Evolutionary conservation across 2,797 vertebrate species (phyloP), one percentile per base, ranked within the genome.

Genomic region (Pteropus rufus): DNA sequence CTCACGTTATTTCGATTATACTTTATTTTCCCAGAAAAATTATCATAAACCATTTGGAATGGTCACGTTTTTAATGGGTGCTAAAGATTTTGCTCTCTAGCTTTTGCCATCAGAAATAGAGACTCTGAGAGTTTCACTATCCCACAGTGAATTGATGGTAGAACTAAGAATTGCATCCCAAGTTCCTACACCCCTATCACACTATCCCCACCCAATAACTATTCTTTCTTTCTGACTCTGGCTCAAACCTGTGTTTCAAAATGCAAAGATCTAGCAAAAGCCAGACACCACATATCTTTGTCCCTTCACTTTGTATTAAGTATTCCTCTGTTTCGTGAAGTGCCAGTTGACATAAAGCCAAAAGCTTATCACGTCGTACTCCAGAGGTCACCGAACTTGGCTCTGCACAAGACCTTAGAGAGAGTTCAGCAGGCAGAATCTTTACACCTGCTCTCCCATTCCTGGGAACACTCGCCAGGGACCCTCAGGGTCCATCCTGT

Each of bases 21-120:
- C 64, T 76, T 89, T 95, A 95, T 94, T 97, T 97, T 97, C 95
- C 97, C 91, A 97, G 95, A 86, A 89, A 94, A 84, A 69, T 72
- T 10, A 72, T 84, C 64, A 21, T 85, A 89, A 95, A 82, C 49
- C 70, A 94, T 96, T 96, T 91, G 89, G 91, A 94, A 60, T 69
- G 49, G 65, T 81, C 39, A 85, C 36, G 24, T 11, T 93, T 93
- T 93, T 72, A 85, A 89, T 77, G 81, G 65, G 72, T 29, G n/a
- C 88, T 91, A 41, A 93, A 92, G 81, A 75, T 76, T 94, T 93
- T 93, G 83, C 80, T 94, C 73, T 89, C 52, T 56, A 73, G 12
- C 34, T 88, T 88, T 91, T 92, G 77, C 58, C 73, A 34, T 83
- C n/a, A 93, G 82, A 93, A 79, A 77, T 34, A 23, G 56, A 58